phyloP scores from a whole-genome alignment of 2,113 vertebrate species.

The Poicephalus meyeri region DNA sequence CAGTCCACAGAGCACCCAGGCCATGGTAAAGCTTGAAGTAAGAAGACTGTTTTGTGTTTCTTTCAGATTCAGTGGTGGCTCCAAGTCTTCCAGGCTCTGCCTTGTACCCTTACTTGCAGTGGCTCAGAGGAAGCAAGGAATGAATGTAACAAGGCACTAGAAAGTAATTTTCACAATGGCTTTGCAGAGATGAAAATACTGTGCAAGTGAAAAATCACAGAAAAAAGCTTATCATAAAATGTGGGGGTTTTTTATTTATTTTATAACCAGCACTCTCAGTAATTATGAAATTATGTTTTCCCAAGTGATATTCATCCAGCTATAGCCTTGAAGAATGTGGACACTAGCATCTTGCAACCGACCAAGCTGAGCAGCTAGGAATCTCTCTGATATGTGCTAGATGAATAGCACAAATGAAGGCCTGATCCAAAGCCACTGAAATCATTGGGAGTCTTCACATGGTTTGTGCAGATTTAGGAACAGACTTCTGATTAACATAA shows the following conservation, averaged over 20 bases:
- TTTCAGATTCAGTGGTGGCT: not conserved
- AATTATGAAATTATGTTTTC: not conserved
- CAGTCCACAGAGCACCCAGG: not conserved
- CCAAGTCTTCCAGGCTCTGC: not conserved
- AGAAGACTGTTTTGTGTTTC: not conserved
- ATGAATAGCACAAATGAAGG: not conserved
- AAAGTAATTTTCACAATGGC: not conserved
- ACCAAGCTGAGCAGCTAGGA: not conserved
- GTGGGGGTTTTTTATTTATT: no score
- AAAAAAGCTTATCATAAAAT: fast-evolving
- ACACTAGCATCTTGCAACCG: not conserved
- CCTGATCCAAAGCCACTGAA: not conserved
- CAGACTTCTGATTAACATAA: not conserved
- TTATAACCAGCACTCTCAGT: not conserved
- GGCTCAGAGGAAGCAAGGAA: not conserved
- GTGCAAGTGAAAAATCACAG: not conserved
- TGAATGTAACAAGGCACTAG: not conserved
- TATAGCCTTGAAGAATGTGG: not conserved
- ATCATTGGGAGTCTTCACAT: not conserved
- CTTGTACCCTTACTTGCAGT: not conserved
- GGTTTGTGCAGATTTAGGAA: not conserved
- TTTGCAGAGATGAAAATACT: not conserved
- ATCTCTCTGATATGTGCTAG: not conserved
- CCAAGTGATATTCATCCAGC: not conserved
- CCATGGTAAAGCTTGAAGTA: not conserved